Percentiles rank a stretch among this genome's conserved stretches.
These are phyloP conservation scores for Phoeniculus purpureus DNA, from an alignment of 2,797 vertebrate genomes.

Conservation along the genomic window DNA sequence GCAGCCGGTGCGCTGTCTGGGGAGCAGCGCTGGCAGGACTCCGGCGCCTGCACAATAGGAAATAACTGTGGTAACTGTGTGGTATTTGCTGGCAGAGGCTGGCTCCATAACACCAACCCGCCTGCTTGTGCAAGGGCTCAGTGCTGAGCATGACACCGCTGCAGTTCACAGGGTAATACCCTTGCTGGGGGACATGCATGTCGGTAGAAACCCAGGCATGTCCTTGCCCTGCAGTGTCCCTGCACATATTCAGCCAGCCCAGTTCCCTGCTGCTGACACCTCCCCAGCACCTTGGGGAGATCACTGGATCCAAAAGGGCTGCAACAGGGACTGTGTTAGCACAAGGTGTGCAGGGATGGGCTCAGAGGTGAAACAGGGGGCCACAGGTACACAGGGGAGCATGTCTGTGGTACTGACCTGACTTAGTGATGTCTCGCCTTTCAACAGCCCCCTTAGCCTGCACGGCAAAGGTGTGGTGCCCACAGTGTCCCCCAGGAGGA, in stretches of 20 bases:
- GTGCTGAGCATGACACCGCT: not conserved
- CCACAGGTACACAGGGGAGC: not conserved
- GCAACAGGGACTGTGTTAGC: fast-evolving
- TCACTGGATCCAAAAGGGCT: not conserved
- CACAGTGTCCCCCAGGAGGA: not conserved
- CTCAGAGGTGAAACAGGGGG: not conserved
- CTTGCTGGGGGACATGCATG: fast-evolving
- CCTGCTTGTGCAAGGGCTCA: not conserved
- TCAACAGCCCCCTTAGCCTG: not conserved
- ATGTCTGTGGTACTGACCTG: not conserved
- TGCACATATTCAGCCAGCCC: fast-evolving
- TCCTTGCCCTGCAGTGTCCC: not conserved
- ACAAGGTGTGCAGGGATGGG: fast-evolving
- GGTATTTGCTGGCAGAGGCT: slow-evolving; percentile 37
- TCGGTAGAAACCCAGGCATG: not conserved
- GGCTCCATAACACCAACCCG: not conserved
- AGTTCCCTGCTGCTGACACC: fast-evolving
- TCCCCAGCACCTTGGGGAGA: not conserved
- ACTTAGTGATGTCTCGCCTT: not conserved
- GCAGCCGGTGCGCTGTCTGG: not conserved
- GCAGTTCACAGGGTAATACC: fast-evolving
- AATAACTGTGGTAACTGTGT: slow-evolving; percentile 45
- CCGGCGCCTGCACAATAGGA: not conserved
- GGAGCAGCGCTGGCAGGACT: slow-evolving; percentile 15
- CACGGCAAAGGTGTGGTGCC: not conserved